phyloP scores from a whole-genome alignment of 23 tunicate genomes.

The Trididemnum nubilum region DNA sequence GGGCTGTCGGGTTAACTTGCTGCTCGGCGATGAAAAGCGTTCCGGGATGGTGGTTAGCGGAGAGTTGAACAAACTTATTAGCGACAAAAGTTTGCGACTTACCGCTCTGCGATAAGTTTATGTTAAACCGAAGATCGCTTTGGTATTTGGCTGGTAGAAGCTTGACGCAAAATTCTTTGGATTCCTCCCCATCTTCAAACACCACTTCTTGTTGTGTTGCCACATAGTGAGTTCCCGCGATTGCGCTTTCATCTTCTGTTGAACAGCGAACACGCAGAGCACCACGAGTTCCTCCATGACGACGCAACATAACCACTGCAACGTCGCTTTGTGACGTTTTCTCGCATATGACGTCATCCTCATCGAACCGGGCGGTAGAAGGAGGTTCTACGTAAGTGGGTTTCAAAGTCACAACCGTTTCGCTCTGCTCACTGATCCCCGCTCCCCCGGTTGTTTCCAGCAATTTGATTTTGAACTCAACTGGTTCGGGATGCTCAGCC shows the following conservation, averaged over 20 bases:
- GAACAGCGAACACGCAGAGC: slow-evolving; percentile 21
- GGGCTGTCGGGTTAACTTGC: not conserved
- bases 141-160: slow-evolving; percentile 24
- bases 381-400: slow-evolving; percentile 41
- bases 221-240: slow-evolving; percentile 41
- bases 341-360: not conserved
- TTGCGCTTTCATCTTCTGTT: slow-evolving; percentile 40
- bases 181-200: slow-evolving; percentile 48
- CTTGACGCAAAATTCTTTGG: slow-evolving; percentile 26
- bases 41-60: slow-evolving; percentile 31
- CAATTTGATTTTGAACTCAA: slow-evolving; percentile 56
- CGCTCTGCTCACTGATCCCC: not conserved
- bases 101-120: not conserved
- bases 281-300: slow-evolving; percentile 38
- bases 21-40: not conserved
- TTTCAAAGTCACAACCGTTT: slow-evolving; percentile 8
- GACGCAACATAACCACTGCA: not conserved
- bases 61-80: not conserved
- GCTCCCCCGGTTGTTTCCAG: slow-evolving; percentile 61
- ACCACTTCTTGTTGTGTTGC: slow-evolving; percentile 3
- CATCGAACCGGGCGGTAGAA: not conserved
- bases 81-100: not conserved
- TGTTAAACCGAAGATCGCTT: slow-evolving; percentile 11
- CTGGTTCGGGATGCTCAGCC: not conserved
- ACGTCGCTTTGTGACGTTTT: not conserved